Evolutionary conservation across 2,888 invertebrate genomes (phyloP), one percentile per base, ranked within the genome.

Genomic region (Catocala sponsa): DNA sequence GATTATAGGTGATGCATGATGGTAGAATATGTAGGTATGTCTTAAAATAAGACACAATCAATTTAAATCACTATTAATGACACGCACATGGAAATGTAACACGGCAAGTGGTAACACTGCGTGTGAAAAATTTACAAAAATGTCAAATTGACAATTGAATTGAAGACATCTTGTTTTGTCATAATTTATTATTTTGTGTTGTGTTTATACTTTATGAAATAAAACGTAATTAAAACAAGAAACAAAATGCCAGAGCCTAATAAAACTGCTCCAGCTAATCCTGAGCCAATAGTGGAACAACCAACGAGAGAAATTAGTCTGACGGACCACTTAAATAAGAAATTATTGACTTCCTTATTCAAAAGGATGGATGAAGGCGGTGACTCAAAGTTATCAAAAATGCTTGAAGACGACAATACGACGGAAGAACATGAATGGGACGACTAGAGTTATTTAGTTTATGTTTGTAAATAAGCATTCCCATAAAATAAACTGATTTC

Each of bases 251-350:
- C 94, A 46, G 90, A 87, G 55, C 92, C 92, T 50, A 89, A 89
- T 43, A 88, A 89, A 65, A 81, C 70, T 25, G 66, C 71, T 6
- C 67, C 76, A 13, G 82, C 70, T 13, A 85, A 85, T 15, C 79
- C 84, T 11, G 83, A 86, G 59, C 70, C 79, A 44, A 77, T 84
- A n/a, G 82, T 81, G 52, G 85, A 87, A 9, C 86, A 83, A 55
- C 90, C 92, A 7, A 71, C 82, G 0, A 83, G 95, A 55, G 96
- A 95, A 86, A 84, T 95, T 64, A 95, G 95, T 10, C 95, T 95
- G 85, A 97, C 96, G 0, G 97, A 97, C 82, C 95, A 94, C 69
- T 79, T 97, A 61, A 97, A 97, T 82, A 96, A 96, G 84, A 95
- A 95, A 78, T 87, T 97, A 56, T 86, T 97, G 52, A 92, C 95